Evolutionary conservation across 2,888 invertebrate genomes (phyloP), one percentile per base, ranked within the genome.

Genomic region (Adelognathus sp.): DNA sequence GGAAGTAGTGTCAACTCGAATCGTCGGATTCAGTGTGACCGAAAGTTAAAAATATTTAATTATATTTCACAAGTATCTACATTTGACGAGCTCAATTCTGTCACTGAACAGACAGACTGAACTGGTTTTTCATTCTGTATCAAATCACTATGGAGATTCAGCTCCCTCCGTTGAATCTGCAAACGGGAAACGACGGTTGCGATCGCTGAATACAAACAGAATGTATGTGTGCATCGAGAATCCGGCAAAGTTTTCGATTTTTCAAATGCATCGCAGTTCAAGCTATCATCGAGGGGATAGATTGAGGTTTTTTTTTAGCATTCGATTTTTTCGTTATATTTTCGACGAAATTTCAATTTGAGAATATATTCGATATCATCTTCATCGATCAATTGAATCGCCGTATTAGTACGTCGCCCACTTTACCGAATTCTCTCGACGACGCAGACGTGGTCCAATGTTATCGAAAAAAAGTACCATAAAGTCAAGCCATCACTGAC

Each of bases 41-140:
- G 4, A 9, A 16, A 50, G 6, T 1, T n/a, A n/a, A n/a, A 36
- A 36, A 9, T 24, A 24, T 24, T 50, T 4, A 50, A 50, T 24
- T 21, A 50, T 50, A 11, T 24, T 50, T 50, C 4, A 11, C 0
- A 11, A 24, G 50, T 50, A 6, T n/a, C n/a, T 18, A 44, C 16
- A 44, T 18, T 18, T 18, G 1, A 44, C 69, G 18, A 69, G 73
- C 63, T 74, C 78, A 64, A 74, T 31, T 64, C 58, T 64, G 33
- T 56, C 73, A 78, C 69, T 29, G 73, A 78, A 21, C 7, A 58
- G 52, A 70, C 74, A 67, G 58, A 64, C 41, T 58, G 76, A 69
- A 64, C 36, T 70, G 16, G 39, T 54, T 54, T 54, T 7, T 16
- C 7, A 31, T 58, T 18, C 5, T 24, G n/a, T 33, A 36, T 61